Base-by-base conservation (phyloP, 2,113 vertebrate species). In the Paracanthobrama guichenoti region DNA sequence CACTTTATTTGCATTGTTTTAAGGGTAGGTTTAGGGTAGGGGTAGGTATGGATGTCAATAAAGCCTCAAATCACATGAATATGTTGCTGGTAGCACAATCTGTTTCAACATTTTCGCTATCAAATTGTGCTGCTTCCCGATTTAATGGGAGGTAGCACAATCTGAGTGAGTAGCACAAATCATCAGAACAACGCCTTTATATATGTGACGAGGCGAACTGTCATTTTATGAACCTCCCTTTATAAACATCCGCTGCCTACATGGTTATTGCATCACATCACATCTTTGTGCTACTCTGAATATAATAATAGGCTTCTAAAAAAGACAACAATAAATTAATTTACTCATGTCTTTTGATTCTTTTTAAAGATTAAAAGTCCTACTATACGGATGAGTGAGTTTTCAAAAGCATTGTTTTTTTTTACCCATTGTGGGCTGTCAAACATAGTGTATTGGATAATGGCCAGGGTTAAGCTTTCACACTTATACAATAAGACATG, bases 171-270 rank as follows among this genome's bases (percentile, higher is more conserved):
- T 31, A 31, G 28, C 1, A 31, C 4, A 35, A 35, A 39, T 39
- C 39, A 39, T 7, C 39, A 39, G 39, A 39, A 39, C 39, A 39
- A 39, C 6, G 39, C 28, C 5, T 44, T 50, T 28, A 28, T 50
- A 20, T 31, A n/a, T 42, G 14, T 79, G 39, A 79, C 39, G 39
- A 46, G 57, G 57, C 11, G 8, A 62, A 28, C 8, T 26, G 57
- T 62, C 11, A 62, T 24, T 9, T 22, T 46, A 26, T 44, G 55
- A 72, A 44, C 35, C 67, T 42, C 20, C 39, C 20, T 44, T 50
- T 35, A 16, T 26, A 59, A 60, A 78, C 76, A 60, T 78, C 57
- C 39, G 57, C 57, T 46, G 75, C 57, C 57, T 24, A 62, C 7
- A 28, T 18, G 18, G 16, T 62, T 46, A 78, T 57, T 59, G n/a